A percentile compares a stretch with the other conserved stretches of the same genome.
These are phyloP conservation scores for Myotis myotis DNA, from an alignment of 2,797 vertebrate species.

Conservation along the genomic window DNA sequence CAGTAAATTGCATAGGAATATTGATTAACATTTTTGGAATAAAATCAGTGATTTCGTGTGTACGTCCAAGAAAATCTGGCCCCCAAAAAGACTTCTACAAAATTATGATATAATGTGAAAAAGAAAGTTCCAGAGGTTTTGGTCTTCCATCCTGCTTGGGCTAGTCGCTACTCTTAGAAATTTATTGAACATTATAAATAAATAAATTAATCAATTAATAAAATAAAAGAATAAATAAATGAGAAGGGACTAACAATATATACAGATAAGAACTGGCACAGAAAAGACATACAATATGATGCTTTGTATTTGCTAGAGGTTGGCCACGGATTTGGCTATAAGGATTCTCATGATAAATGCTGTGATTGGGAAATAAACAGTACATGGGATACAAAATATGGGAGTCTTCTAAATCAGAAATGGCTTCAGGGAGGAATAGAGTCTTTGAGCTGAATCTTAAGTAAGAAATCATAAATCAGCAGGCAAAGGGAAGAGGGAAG, in stretches of 20 bases:
- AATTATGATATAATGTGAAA: background rate
- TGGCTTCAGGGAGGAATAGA: background rate
- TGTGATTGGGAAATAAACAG: background rate
- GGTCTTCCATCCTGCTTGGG: background rate
- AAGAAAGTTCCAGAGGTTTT: background rate
- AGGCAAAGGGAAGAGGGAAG: background rate
- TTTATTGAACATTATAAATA: background rate
- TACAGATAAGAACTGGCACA: background rate
- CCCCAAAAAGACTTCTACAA: background rate
- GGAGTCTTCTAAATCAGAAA: background rate
- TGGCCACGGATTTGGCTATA: background rate
- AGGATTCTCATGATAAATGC: background rate
- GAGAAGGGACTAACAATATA: background rate
- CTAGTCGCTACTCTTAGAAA: background rate
- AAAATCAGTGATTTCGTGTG: conserved; percentile 1
- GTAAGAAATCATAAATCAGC: background rate
- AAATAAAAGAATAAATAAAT: background rate
- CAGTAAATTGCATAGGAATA: background rate
- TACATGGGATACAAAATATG: background rate
- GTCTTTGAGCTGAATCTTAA: background rate
- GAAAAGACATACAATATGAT: background rate
- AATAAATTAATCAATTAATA: background rate
- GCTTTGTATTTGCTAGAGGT: background rate
- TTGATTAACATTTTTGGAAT: conserved; percentile 22
- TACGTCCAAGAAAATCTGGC: background rate